A percentile compares a stretch with the other conserved stretches of the same genome.
phyloP scores from a whole-genome alignment of 2,888 invertebrate species.

The Pollenia amentaria region DNA sequence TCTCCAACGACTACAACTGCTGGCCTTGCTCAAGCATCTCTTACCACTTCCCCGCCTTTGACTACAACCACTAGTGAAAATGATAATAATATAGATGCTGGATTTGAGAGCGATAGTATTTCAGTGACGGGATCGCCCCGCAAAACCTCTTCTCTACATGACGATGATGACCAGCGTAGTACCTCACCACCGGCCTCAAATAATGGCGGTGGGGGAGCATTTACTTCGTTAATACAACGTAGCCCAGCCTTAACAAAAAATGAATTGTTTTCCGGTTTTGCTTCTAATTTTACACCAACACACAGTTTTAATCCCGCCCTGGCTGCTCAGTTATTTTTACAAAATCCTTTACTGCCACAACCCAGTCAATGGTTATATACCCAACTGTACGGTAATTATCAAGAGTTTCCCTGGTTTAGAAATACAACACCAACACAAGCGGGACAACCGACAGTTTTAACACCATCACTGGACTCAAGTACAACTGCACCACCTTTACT shows the following conservation, averaged over 20 bases:
- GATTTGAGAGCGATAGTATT: slow-evolving; percentile 84
- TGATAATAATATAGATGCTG: slow-evolving; percentile 84
- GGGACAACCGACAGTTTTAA: slow-evolving; percentile 61
- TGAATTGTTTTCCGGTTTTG: slow-evolving; percentile 84
- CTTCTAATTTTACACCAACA: slow-evolving; percentile 83
- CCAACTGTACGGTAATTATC: slow-evolving; percentile 89
- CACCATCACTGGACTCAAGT: slow-evolving; percentile 45
- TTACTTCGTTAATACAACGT: slow-evolving; percentile 84
- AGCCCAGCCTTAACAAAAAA: slow-evolving; percentile 77
- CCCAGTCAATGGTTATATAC: slow-evolving; percentile 92
- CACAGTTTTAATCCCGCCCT: slow-evolving; percentile 86
- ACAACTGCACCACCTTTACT: slow-evolving; percentile 49
- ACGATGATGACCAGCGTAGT: slow-evolving; percentile 82
- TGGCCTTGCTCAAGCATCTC: slow-evolving; percentile 77
- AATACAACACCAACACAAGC: slow-evolving; percentile 81
- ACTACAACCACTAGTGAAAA: slow-evolving; percentile 81
- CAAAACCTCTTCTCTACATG: slow-evolving; percentile 85
- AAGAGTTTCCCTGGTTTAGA: slow-evolving; percentile 89
- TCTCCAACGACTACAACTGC: slow-evolving; percentile 85
- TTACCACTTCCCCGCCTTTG: slow-evolving; percentile 84
- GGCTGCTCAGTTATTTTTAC: slow-evolving; percentile 90
- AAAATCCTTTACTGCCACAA: slow-evolving; percentile 90
- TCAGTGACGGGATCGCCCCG: slow-evolving; percentile 85
- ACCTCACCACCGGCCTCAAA: slow-evolving; percentile 80
- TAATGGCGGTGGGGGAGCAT: slow-evolving; percentile 81